Conservation (phyloP, 1,140 invertebrate genomes). For the Pseudomyrmex cubaensis region DNA sequence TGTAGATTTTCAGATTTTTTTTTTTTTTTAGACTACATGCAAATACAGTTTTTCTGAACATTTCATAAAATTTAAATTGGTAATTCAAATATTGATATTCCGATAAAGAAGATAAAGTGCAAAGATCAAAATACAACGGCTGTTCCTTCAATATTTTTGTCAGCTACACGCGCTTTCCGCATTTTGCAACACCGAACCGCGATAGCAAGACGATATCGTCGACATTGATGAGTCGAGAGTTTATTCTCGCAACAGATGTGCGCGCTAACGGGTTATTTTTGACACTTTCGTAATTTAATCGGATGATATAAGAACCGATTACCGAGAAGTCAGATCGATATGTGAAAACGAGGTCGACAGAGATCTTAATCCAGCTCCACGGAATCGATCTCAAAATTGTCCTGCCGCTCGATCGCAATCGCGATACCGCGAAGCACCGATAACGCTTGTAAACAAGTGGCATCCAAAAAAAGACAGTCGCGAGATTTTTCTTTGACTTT, state of each 20-base stretch:
- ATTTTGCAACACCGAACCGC: no score
- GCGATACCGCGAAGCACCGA: slow-evolving; percentile 2
- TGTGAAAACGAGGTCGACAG: slow-evolving; percentile 13
- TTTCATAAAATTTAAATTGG: no score
- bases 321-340: slow-evolving; percentile 25
- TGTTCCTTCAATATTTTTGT: background rate
- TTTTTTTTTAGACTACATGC: no score
- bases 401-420: background rate
- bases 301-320: slow-evolving; percentile 19
- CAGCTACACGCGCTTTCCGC: no score
- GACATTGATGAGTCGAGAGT: background rate
- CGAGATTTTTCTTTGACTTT: background rate
- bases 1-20: no score
- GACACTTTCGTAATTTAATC: slow-evolving; percentile 3
- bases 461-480: background rate
- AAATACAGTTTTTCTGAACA: no score
- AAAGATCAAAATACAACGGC: no score
- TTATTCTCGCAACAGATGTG: slow-evolving; percentile 2
- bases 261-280: slow-evolving; percentile 11
- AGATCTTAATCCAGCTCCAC: background rate
- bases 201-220: no score
- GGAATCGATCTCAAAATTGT: slow-evolving; percentile 19
- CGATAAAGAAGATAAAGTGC: no score
- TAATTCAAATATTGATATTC: no score
- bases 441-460: slow-evolving; percentile 40